Conservation (phyloP, 92 coral and sea anemone species). For the Pocillopora meandrina region DNA sequence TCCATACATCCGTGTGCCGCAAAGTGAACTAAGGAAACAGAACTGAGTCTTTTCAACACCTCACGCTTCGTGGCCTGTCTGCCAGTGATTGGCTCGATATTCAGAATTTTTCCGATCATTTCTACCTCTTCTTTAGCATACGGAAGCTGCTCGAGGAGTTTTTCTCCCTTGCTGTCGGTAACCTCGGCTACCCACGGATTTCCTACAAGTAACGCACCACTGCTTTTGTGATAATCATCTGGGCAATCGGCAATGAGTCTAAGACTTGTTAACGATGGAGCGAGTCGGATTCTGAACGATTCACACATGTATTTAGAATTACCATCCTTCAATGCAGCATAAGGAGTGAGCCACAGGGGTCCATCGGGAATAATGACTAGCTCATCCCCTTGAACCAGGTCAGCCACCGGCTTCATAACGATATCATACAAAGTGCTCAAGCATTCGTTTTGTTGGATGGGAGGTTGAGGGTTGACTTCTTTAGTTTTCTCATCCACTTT, state of each 20-base stretch:
- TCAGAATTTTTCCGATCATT: background rate
- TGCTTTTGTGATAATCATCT: background rate
- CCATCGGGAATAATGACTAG: background rate
- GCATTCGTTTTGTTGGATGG: background rate
- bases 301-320: background rate
- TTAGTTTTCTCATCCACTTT: background rate
- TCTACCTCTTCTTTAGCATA: background rate
- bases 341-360: constrained; percentile 1
- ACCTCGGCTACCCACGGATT: constrained; percentile 12
- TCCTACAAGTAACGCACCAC: background rate
- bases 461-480: background rate
- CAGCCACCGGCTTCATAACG: background rate
- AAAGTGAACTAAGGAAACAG: background rate
- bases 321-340: constrained; percentile 1
- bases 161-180: background rate
- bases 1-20: constrained; percentile 1
- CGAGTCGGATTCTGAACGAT: background rate
- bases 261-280: background rate
- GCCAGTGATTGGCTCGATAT: background rate
- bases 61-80: background rate
- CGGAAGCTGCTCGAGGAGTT: background rate
- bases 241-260: background rate
- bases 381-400: background rate
- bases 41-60: constrained; percentile 2
- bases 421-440: background rate